These are phyloP conservation scores for Protomyctophum bolini DNA, from an alignment of 2,113 vertebrate species.

Conservation along the genomic window DNA sequence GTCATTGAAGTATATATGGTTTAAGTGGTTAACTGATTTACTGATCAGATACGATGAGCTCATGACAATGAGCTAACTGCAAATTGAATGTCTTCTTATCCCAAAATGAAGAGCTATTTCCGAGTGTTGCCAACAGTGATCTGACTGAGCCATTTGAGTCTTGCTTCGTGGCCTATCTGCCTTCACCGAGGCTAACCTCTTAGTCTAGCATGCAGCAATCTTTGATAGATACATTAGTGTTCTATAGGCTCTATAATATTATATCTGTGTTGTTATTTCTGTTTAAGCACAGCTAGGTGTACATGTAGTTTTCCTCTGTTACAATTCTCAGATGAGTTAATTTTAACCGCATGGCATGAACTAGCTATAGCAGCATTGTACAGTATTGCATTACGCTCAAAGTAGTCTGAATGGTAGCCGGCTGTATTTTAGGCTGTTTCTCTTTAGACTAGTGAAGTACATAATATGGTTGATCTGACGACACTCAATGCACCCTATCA, in stretches of 20 bases:
- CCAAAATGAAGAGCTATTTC: constrained; percentile 57
- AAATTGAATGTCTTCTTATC: constrained; percentile 40
- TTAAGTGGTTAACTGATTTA: too few species aligned
- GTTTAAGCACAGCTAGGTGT: constrained; percentile 51
- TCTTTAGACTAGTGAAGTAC: constrained; percentile 13
- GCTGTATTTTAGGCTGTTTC: constrained; percentile 30
- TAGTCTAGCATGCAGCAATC: constrained; percentile 31
- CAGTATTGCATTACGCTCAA: constrained; percentile 59
- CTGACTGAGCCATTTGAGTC: constrained; percentile 64
- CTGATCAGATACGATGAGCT: background rate
- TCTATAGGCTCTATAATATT: constrained; percentile 19
- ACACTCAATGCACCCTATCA: constrained; percentile 1
- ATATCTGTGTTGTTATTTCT: constrained; percentile 30
- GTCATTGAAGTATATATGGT: too few species aligned
- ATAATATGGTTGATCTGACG: constrained; percentile 27
- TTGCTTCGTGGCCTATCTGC: constrained; percentile 70
- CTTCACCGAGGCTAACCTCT: constrained; percentile 64
- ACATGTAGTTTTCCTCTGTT: constrained; percentile 58
- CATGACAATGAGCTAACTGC: constrained; percentile 31
- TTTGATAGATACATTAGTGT: constrained; percentile 67
- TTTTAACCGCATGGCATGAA: constrained; percentile 75
- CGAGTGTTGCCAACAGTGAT: constrained; percentile 71
- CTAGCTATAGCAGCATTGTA: constrained; percentile 58
- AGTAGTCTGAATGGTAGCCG: constrained; percentile 56
- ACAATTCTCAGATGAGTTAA: constrained; percentile 53